These are phyloP conservation scores for Macrotis lagotis DNA, from an alignment of 2,113 vertebrate genomes.

Conservation along the genomic window DNA sequence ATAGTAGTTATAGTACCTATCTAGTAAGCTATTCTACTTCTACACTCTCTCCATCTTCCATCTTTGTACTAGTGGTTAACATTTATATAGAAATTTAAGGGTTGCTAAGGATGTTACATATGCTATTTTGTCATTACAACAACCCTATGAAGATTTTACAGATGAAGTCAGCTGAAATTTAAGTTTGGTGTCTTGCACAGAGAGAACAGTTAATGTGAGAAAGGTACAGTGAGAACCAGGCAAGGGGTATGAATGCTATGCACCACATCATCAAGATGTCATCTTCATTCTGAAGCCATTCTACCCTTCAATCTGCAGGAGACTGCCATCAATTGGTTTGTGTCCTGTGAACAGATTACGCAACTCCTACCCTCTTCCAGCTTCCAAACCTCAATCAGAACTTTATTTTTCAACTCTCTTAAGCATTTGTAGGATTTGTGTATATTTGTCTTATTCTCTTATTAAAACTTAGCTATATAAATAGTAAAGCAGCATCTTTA, in stretches of 20 bases:
- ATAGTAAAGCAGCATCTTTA: not conserved
- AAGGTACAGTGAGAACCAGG: not conserved
- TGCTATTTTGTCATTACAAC: not conserved
- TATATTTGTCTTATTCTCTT: not conserved
- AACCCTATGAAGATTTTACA: not conserved
- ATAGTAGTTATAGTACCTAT: not conserved
- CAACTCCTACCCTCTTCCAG: not conserved
- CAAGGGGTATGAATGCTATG: not conserved
- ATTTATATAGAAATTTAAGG: not conserved
- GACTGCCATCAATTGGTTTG: not conserved
- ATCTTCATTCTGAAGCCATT: not conserved
- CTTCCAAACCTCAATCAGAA: not conserved
- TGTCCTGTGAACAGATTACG: not conserved
- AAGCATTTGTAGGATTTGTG: not conserved
- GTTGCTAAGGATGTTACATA: not conserved
- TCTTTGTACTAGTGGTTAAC: not conserved
- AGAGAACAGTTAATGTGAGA: not conserved
- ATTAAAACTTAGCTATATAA: not conserved
- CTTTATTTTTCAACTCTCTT: not conserved
- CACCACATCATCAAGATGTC: not conserved
- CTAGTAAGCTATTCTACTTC: not conserved
- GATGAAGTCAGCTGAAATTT: not conserved
- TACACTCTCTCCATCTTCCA: not conserved
- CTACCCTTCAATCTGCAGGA: not conserved
- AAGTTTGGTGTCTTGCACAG: not conserved